Evolutionary conservation across 2,888 invertebrate species (phyloP), one percentile per base, ranked within the genome.

Genomic region (Watsonalla binaria): DNA sequence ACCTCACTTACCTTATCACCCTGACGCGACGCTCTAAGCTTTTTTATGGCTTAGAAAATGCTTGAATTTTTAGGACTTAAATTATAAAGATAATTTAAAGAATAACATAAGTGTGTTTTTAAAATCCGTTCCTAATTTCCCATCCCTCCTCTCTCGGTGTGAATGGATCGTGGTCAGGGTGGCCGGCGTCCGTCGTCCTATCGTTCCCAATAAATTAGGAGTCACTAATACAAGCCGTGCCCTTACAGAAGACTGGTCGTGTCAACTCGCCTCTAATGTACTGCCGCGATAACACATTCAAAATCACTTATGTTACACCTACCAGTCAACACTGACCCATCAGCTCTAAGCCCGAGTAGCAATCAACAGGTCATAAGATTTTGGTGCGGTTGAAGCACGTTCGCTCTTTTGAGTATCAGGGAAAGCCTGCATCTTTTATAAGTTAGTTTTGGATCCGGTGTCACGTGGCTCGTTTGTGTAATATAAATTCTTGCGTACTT

Each of bases 161-260:
- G 90, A 90, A 89, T 89, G 90, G 83, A 80, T 80, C 74, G 71
- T 79, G 84, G 76, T 70, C 86, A 76, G 90, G 90, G 90, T 90
- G 90, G 90, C 89, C 90, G 74, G 82, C 86, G 89, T 88, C 84
- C 82, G 86, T 89, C 90, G 82, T 78, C 77, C 81, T 90, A 90
- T 90, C 90, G 80, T 82, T 81, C 83, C 78, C 84, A 88, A 90
- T 90, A 90, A 90, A 90, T 90, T 90, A 90, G 86, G 75, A 84
- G 83, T 84, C 84, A 82, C 87, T 90, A 90, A 90, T 86, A 89
- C 88, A 88, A 85, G 83, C 80, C 77, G 76, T 82, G 82, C 79
- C 83, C 81, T 85, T 82, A 90, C 90, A 89, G 90, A 85, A 88
- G 88, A 89, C 89, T 87, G 84, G 84, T 72, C 81, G 80, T 84